Base-by-base conservation (phyloP, 2,888 invertebrate species). In the Perizoma affinitatum region DNA sequence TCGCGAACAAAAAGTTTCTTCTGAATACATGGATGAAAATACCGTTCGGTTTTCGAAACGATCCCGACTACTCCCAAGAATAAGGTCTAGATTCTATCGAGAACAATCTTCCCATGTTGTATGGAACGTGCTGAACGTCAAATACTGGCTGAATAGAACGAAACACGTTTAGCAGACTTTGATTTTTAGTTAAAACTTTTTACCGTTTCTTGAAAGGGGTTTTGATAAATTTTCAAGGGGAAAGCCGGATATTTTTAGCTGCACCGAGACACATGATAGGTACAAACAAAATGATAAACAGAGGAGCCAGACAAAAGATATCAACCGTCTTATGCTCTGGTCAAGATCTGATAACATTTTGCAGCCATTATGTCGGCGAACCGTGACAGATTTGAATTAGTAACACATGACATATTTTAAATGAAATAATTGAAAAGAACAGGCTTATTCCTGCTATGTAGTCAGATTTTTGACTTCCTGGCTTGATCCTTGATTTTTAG, bases 61-160 rank as follows among this genome's bases (percentile, higher is more conserved):
- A 82, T 80, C 75, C 74, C 74, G 76, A 80, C 83, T 61, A 70
- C 54, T 48, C 59, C 41, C 58, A 66, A 75, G 59, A 82, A 87
- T 89, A 88, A 87, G 88, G 89, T 86, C 80, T 84, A 87, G 74
- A 76, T 82, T 87, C 66, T 74, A 68, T 61, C 60, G 68, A 64
- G 75, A 70, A 69, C 69, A 68, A 53, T 68, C 75, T 76, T 80
- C 75, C 66, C 70, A 68, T 74, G 68, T 63, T 68, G 79, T 75
- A 77, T 71, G 74, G 78, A 74, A 70, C 75, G 78, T 78, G 78
- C 77, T 77, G 67, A 69, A 75, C 63, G 78, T 83, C 85, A 86
- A 82, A 79, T 75, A 71, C 73, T 77, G 75, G 67, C 73, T 86
- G 82, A 83, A 87, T 82, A 76, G 71, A 81, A 74, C 33, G 76